phyloP scores from a whole-genome alignment of 2,113 vertebrate species.

The Siphamia tubifer region DNA sequence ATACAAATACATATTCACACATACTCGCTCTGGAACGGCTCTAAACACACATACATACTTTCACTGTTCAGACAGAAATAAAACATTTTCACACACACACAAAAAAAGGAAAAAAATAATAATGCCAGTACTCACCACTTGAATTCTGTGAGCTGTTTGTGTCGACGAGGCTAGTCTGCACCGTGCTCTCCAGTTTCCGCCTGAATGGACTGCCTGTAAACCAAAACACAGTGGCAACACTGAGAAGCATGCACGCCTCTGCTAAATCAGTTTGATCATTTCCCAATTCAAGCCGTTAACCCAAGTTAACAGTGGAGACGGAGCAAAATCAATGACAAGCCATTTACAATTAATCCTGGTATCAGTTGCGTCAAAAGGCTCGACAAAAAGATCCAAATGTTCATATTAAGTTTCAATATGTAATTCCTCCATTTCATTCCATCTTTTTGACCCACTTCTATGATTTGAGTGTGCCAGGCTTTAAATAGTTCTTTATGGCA shows the following conservation, averaged over 20 bases:
- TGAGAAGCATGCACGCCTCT: conserved; percentile 30
- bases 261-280: conserved; percentile 1
- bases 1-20: conserved; percentile 10
- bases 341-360: conserved; percentile 38
- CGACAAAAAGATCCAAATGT: conserved; percentile 47
- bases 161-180: conserved; percentile 92
- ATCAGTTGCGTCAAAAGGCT: conserved; percentile 44
- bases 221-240: conserved; percentile 30
- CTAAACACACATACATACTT: conserved; percentile 31
- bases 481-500: conserved; percentile 78
- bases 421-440: conserved; percentile 60
- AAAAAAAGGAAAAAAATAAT: conserved; percentile 8
- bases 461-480: conserved; percentile 53
- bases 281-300: conserved; percentile 16
- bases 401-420: conserved; percentile 57
- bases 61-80: conserved; percentile 16
- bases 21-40: background rate
- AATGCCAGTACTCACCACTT: conserved; percentile 87
- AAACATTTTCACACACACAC: conserved; percentile 24
- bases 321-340: conserved; percentile 32
- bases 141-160: conserved; percentile 96
- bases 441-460: conserved; percentile 78
- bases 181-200: conserved; percentile 89
- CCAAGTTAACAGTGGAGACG: background rate
- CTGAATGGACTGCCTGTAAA: conserved; percentile 90